Conservation (phyloP, 2,888 invertebrate species). For the Gymnoscelis rufifasciata region DNA sequence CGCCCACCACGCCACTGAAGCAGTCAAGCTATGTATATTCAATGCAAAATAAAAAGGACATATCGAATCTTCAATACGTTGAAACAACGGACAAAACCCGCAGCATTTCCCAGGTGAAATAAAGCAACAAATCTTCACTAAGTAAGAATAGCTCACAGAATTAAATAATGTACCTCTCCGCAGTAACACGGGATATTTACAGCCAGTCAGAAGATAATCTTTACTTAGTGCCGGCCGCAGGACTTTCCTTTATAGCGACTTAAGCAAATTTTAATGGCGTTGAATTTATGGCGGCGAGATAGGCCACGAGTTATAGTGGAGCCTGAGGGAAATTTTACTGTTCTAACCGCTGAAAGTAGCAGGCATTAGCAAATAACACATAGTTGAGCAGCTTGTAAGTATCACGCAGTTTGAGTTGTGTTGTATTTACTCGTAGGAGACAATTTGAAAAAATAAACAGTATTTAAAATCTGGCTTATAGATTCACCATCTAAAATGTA, state of each 20-base stretch:
- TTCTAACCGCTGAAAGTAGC: not conserved
- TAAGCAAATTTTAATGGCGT: slow-evolving; percentile 65
- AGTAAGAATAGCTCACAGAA: not conserved
- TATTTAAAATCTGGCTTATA: too few species aligned
- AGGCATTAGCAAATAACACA: too few species aligned
- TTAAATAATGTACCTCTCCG: slow-evolving; percentile 6
- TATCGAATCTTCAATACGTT: too few species aligned
- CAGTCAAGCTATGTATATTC: too few species aligned
- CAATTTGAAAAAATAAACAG: too few species aligned
- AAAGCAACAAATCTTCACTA: not conserved
- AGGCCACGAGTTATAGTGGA: slow-evolving; percentile 12
- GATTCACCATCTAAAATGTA: too few species aligned
- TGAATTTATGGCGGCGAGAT: slow-evolving; percentile 46
- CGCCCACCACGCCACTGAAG: too few species aligned
- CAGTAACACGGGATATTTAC: slow-evolving; percentile 30
- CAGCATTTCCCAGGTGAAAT: not conserved
- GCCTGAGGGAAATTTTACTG: not conserved
- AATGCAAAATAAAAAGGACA: too few species aligned
- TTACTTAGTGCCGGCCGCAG: slow-evolving; percentile 24
- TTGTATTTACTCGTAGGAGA: too few species aligned
- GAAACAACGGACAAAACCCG: too few species aligned
- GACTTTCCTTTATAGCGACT: slow-evolving; percentile 60
- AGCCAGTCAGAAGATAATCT: slow-evolving; percentile 28
- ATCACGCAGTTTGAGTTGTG: too few species aligned
- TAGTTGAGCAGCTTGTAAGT: too few species aligned